phyloP scores from a whole-genome alignment of 2,797 vertebrate genomes.

The Tachyglossus aculeatus region DNA sequence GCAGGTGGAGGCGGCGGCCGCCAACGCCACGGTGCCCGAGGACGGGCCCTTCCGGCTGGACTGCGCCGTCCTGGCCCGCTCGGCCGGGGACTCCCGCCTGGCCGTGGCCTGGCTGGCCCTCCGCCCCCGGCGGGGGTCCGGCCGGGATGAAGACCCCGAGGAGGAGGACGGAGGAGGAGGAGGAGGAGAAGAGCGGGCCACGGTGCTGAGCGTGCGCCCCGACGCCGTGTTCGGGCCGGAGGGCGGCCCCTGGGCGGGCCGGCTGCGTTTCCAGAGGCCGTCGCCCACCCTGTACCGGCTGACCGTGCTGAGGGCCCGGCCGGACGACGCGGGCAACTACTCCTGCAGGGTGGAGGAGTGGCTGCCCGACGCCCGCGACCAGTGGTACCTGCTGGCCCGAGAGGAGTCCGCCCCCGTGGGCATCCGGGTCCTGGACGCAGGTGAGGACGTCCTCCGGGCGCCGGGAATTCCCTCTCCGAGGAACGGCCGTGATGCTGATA shows the following conservation, averaged over 20 bases:
- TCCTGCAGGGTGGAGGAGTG: constrained; percentile 94
- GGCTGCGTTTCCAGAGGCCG: constrained; percentile 90
- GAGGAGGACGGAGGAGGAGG: constrained; percentile 60
- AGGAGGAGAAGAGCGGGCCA: constrained; percentile 32
- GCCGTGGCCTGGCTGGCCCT: constrained; percentile 92
- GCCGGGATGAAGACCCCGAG: constrained; percentile 11
- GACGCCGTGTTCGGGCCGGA: constrained; percentile 86
- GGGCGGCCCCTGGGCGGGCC: constrained; percentile 75
- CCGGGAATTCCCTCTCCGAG: too few species aligned
- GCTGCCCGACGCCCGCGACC: constrained; percentile 87
- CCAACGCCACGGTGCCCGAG: constrained; percentile 87
- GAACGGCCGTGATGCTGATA: too few species aligned
- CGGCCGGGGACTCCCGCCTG: constrained; percentile 89
- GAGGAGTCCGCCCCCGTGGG: constrained; percentile 87
- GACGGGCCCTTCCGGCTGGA: constrained; percentile 85
- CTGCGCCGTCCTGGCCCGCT: constrained; percentile 90
- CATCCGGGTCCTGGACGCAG: constrained; percentile 84
- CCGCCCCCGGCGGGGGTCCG: constrained; percentile 63
- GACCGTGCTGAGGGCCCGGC: constrained; percentile 83
- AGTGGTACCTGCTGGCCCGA: constrained; percentile 91
- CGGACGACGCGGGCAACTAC: constrained; percentile 86
- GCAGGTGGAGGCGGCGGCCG: constrained; percentile 86
- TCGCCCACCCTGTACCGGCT: constrained; percentile 87
- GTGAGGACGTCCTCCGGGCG: too few species aligned
- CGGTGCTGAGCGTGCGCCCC: constrained; percentile 86